Evolutionary conservation across 1,140 invertebrate species (phyloP).

Genomic region (Drosophila cardini): DNA sequence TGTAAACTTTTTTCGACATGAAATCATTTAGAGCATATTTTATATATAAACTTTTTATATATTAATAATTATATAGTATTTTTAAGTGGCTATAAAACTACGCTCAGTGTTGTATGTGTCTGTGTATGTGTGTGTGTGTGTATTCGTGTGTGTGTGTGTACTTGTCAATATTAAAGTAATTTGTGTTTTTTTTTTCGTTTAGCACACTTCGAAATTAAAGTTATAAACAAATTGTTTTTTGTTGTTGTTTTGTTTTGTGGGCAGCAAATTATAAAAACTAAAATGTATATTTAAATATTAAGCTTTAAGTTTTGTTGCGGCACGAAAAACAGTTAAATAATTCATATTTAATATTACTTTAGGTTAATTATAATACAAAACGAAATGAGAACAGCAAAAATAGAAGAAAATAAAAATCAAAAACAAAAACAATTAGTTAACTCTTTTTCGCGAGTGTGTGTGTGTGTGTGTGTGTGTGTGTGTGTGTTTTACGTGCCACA

Average conservation of each 20-base stretch:
- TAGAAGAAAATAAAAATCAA: not conserved
- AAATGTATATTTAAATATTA: slow-evolving; percentile 37
- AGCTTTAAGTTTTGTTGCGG: slow-evolving; percentile 32
- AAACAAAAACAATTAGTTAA: slow-evolving; percentile 24
- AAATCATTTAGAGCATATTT: slow-evolving; percentile 69
- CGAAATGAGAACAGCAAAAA: slow-evolving; percentile 12
- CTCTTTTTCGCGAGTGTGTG: not conserved
- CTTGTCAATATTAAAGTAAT: slow-evolving; percentile 49
- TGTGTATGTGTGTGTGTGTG: slow-evolving; percentile 35
- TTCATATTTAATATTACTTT: slow-evolving; percentile 13
- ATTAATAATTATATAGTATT: slow-evolving; percentile 49
- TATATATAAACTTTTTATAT: slow-evolving; percentile 55
- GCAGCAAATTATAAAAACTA: slow-evolving; percentile 37
- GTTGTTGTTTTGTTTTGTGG: slow-evolving; percentile 18
- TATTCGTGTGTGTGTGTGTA: slow-evolving; percentile 49
- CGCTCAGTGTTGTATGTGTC: slow-evolving; percentile 49
- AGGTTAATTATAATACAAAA: slow-evolving; percentile 27
- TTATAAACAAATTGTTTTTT: slow-evolving; percentile 23
- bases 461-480: not conserved
- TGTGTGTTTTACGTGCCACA: slow-evolving; percentile 36
- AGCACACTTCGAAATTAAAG: slow-evolving; percentile 59
- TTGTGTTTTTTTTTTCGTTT: slow-evolving; percentile 48
- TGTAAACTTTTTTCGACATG: slow-evolving; percentile 38
- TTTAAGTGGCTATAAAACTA: slow-evolving; percentile 51
- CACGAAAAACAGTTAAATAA: slow-evolving; percentile 26